A percentile compares a stretch with the other conserved stretches of the same genome.
Evolutionary conservation across 2,888 invertebrate species (phyloP).

Genomic region (Timandra comae): DNA sequence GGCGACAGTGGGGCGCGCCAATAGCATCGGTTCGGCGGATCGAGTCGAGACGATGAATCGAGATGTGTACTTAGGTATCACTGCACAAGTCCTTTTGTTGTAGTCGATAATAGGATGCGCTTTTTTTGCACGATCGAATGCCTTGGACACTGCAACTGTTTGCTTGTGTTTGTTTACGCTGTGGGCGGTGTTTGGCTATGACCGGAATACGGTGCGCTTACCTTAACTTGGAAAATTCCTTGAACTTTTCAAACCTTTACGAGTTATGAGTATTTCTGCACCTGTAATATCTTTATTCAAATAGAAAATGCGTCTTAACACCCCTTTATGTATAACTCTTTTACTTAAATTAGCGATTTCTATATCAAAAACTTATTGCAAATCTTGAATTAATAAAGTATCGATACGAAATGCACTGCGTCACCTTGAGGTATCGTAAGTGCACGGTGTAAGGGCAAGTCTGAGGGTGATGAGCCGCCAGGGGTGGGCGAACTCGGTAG

Average conservation of each 20-base stretch:
- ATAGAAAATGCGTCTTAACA: no score
- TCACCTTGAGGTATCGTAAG: constrained; percentile 57
- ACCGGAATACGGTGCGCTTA: constrained; percentile 4
- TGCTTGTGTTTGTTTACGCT: not conserved
- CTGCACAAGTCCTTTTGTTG: constrained; percentile 76
- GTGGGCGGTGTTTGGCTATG: constrained; percentile 1
- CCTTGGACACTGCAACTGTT: constrained; percentile 27
- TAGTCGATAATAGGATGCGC: constrained; percentile 77
- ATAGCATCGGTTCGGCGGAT: constrained; percentile 73
- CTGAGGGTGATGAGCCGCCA: constrained; percentile 53
- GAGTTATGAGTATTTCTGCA: no score
- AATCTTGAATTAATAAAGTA: no score
- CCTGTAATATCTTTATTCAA: no score
- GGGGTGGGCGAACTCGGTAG: constrained; percentile 73
- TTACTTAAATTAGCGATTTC: no score
- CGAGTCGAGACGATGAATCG: constrained; percentile 76
- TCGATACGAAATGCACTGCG: constrained; percentile 19
- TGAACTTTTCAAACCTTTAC: no score
- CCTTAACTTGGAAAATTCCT: no score
- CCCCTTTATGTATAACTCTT: no score
- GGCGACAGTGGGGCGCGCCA: constrained; percentile 76
- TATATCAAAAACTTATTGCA: no score
- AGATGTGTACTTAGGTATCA: constrained; percentile 77
- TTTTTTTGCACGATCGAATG: constrained; percentile 68
- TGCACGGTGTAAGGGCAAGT: constrained; percentile 58